These are phyloP conservation scores for Rhamnusium bicolor DNA, from an alignment of 2,888 invertebrate species.

Conservation along the genomic window DNA sequence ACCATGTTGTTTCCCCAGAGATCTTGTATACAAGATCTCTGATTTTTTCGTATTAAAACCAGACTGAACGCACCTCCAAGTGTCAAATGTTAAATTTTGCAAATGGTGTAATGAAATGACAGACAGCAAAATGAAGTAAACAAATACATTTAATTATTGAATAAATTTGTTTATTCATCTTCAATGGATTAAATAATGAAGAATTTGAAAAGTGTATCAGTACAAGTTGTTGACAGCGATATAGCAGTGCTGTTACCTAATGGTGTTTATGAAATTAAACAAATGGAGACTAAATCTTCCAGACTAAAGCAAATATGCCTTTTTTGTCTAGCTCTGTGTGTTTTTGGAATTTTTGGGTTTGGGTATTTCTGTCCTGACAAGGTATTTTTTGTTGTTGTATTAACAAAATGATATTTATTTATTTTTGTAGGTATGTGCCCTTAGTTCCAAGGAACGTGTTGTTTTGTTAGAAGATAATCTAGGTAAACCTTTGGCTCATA, in stretches of 20 bases:
- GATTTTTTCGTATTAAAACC: too few species aligned
- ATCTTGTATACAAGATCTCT: too few species aligned
- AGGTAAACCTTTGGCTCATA: conserved; percentile 66
- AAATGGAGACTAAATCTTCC: conserved; percentile 88
- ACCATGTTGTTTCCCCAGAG: too few species aligned
- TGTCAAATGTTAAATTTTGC: not conserved
- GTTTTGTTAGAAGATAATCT: conserved; percentile 71
- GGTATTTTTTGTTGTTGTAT: conserved; percentile 69
- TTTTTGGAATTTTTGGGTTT: conserved; percentile 90
- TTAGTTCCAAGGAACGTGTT: conserved; percentile 76
- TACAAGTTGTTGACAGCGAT: conserved; percentile 87
- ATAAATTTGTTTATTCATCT: conserved; percentile 24
- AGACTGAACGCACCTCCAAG: not conserved
- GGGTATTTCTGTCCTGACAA: conserved; percentile 93
- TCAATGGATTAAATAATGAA: conserved; percentile 68
- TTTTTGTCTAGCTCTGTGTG: conserved; percentile 86
- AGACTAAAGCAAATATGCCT: conserved; percentile 86
- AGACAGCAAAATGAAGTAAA: conserved; percentile 24
- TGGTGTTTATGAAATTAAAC: conserved; percentile 86
- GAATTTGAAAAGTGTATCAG: conserved; percentile 78
- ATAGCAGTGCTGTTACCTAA: conserved; percentile 84
- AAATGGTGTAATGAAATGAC: conserved; percentile 19
- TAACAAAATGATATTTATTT: conserved; percentile 22
- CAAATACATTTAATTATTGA: conserved; percentile 23
- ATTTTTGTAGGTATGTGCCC: conserved; percentile 78